These are phyloP conservation scores for Coecobrya sp. DNA, from an alignment of 2,888 invertebrate genomes.

Conservation along the genomic window DNA sequence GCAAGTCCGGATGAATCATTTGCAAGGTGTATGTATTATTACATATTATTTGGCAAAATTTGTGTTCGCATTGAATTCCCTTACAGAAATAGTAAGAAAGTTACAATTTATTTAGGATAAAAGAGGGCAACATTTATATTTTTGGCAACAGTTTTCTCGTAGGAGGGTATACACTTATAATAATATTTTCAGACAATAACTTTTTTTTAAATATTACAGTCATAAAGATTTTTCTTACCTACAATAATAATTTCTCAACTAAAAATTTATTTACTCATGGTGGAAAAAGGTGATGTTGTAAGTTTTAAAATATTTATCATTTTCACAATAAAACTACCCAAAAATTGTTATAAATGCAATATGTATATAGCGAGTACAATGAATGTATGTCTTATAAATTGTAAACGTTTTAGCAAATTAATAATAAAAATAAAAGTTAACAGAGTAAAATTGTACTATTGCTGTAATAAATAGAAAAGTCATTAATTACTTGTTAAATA, in stretches of 20 bases:
- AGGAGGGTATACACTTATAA: not conserved
- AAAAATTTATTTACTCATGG: slow-evolving; percentile 19
- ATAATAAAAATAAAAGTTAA: not conserved
- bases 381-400: not conserved
- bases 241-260: slow-evolving; percentile 29
- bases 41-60: slow-evolving; percentile 46
- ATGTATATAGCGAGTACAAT: not conserved
- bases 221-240: slow-evolving; percentile 25
- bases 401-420: not conserved
- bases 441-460: not conserved
- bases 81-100: slow-evolving; percentile 60
- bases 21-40: too few species aligned
- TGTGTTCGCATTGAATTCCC: slow-evolving; percentile 30
- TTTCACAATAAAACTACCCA: not conserved
- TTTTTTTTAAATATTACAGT: not conserved
- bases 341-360: not conserved
- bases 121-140: slow-evolving; percentile 49
- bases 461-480: not conserved
- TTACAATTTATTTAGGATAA: slow-evolving; percentile 61
- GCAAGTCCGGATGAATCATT: not conserved
- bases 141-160: slow-evolving; percentile 55
- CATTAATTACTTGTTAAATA: not conserved
- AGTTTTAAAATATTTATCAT: not conserved
- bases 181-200: not conserved
- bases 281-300: not conserved